Evolutionary conservation across 2,888 invertebrate genomes (phyloP), one percentile per base, ranked within the genome.

Genomic region (Micoletzkya japonica): DNA sequence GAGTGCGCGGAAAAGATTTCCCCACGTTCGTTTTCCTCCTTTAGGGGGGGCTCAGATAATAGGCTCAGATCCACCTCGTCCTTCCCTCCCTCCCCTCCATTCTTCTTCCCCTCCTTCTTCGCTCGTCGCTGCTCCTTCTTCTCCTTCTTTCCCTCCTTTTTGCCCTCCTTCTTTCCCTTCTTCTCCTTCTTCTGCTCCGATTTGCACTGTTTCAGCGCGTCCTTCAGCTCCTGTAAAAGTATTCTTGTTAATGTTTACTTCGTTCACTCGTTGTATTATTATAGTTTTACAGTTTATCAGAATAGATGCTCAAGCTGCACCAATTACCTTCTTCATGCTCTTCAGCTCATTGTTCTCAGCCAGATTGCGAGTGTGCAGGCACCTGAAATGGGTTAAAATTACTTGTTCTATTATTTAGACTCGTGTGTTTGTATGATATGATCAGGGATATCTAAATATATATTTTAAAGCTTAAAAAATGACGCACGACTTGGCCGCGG

Each of bases 341-440:
- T 34, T 61, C 61, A 61, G n/a, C 49, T 61, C 30, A 32, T 61
- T 49, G 61, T 61, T 61, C 61, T 61, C 61, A 49, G 61, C 61
- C n/a, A 49, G 61, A 24, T 61, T 61, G 49, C 44, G 61, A 30
- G 30, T 44, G 17, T 39, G 61, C 17, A 49, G 32, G 49, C 61
- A 61, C 4, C 61, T 61, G 61, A n/a, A 49, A 61, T 14, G 0
- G 1, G 32, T 6, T 57, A 10, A 34, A n/a, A 10, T 2, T n/a
- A 2, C 17, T 4, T 56, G 28, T 56, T 6, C 10, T 28, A 14
- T 10, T 30, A 3, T 32, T 20, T 1, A 7, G 39, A 39, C 7
- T 39, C 39, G 39, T 17, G 39, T 37, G 37, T 59, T 44, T 14
- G 20, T 44, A 44, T 20, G 20, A 44, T 44, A 20, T 44, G 44